Evolutionary conservation across 2,797 vertebrate genomes (phyloP).

Genomic region (Adrianichthys oophorus): DNA sequence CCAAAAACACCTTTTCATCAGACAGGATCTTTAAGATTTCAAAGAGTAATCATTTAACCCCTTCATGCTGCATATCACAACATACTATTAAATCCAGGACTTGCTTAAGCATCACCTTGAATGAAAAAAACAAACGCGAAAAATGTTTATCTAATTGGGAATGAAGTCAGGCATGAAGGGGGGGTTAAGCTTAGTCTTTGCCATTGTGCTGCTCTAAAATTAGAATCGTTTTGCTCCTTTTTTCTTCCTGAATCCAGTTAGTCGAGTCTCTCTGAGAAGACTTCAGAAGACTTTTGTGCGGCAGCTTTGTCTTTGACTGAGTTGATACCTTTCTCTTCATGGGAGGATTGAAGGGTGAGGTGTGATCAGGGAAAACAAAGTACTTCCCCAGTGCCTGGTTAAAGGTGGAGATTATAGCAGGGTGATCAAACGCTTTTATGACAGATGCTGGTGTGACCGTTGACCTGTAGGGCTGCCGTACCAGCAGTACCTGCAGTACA

Average conservation of each 20-base stretch:
- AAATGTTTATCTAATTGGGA: no score
- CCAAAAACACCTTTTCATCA: no score
- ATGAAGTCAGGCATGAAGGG: no score
- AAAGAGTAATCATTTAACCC: no score
- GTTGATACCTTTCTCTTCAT: constrained; percentile 11
- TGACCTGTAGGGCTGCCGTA: constrained; percentile 22
- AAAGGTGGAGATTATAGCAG: constrained; percentile 39
- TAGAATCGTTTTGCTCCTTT: not conserved
- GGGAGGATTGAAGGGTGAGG: constrained; percentile 34
- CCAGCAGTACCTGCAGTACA: constrained; percentile 16
- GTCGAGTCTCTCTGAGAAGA: not conserved
- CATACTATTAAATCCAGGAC: no score
- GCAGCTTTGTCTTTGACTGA: not conserved
- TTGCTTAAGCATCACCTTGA: no score
- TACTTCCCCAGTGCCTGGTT: constrained; percentile 19
- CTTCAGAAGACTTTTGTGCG: not conserved
- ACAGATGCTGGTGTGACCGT: constrained; percentile 32
- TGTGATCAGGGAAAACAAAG: constrained; percentile 27
- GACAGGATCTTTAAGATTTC: no score
- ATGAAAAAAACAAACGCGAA: no score
- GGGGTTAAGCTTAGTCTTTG: not conserved
- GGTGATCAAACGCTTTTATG: constrained; percentile 40
- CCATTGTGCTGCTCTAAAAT: constrained; percentile 2
- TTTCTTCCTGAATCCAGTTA: not conserved
- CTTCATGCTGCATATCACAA: no score